Conservation (phyloP, 2,113 vertebrate species). For the Microtus oregoni region DNA sequence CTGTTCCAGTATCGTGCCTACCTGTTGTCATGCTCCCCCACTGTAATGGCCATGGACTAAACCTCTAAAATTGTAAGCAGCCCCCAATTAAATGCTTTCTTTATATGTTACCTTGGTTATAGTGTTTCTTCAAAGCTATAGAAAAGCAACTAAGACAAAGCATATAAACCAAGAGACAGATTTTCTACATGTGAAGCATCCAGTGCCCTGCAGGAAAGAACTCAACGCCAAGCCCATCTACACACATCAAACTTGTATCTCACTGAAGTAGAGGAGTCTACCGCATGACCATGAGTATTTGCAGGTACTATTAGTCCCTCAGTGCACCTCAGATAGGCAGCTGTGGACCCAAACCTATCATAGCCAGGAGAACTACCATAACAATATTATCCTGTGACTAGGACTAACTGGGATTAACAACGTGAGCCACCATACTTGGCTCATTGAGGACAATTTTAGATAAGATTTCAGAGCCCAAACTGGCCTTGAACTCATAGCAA, state of each 20-base stretch:
- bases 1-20: background rate
- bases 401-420: background rate
- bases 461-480: background rate
- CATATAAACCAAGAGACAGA: constrained; percentile 28
- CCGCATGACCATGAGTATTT: background rate
- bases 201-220: constrained; percentile 21
- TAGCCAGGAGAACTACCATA: constrained; percentile 48
- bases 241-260: background rate
- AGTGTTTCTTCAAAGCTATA: background rate
- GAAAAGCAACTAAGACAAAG: background rate
- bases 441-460: background rate
- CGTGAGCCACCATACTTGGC: background rate
- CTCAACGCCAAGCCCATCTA: constrained; percentile 21
- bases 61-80: background rate
- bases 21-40: background rate
- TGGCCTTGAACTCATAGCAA: background rate
- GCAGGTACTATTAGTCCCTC: background rate
- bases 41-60: background rate
- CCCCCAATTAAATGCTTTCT: background rate
- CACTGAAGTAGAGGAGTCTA: background rate
- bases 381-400: constrained; percentile 29
- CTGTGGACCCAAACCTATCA: constrained; percentile 1
- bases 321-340: background rate
- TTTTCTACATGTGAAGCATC: constrained; percentile 40
- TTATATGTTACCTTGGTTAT: background rate